Evolutionary conservation across 2,113 vertebrate species (phyloP).

Genomic region (Neofelis nebulosa): DNA sequence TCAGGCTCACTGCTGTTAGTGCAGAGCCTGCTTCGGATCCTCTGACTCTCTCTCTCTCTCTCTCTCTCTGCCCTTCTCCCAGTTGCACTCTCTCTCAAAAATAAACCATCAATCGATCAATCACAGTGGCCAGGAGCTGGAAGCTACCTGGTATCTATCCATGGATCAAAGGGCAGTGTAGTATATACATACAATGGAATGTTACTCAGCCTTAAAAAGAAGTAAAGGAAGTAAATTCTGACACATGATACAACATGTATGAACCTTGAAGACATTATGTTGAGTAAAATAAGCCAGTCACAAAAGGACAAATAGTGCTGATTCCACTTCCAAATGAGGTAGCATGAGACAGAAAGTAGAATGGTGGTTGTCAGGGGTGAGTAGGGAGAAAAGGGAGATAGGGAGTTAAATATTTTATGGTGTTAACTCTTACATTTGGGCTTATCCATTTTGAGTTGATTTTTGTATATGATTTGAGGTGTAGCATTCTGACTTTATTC

Average conservation of each 20-base stretch:
- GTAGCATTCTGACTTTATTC: neutral
- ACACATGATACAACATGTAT: neutral
- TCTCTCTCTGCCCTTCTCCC: too few relatives aligned
- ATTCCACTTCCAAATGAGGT: neutral
- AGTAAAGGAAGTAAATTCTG: neutral
- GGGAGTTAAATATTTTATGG: neutral
- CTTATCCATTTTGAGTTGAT: neutral
- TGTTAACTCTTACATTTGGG: neutral
- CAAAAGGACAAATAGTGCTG: neutral
- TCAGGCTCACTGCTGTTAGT: too few relatives aligned
- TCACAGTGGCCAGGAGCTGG: neutral
- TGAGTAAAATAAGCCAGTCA: neutral
- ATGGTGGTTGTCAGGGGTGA: neutral
- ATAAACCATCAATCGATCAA: too few relatives aligned
- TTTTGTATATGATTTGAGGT: neutral
- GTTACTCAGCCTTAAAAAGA: neutral
- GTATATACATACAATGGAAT: neutral
- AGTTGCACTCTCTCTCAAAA: too few relatives aligned
- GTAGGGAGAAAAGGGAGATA: neutral
- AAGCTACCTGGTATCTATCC: neutral
- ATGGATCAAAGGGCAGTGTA: neutral
- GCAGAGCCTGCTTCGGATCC: too few relatives aligned
- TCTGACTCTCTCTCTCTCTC: too few relatives aligned
- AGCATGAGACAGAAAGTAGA: neutral
- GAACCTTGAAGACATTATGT: neutral